Evolutionary conservation across 2,888 invertebrate genomes (phyloP), one percentile per base, ranked within the genome.

Genomic region (Orthosia gothica): DNA sequence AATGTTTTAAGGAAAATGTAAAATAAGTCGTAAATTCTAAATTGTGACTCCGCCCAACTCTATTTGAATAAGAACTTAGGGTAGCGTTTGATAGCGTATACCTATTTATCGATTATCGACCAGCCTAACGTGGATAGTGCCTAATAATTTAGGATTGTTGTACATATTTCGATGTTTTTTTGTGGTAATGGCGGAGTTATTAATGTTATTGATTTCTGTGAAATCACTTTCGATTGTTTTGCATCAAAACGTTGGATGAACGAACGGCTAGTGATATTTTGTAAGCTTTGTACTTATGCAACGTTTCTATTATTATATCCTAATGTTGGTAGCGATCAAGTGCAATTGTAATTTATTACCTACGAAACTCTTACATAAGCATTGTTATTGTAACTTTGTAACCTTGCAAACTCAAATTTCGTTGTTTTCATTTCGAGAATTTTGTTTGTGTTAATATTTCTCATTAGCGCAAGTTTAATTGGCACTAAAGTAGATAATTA

Each of bases 151-250:
- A 23, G 16, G 32, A n/a, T 52, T n/a, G 26, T 57, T 49, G 40
- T 40, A 40, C 7, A 55, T n/a, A 40, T 54, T 23, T 23, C 12
- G n/a, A 15, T 50, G 55, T 26, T 45, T 20, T 15, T 18, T 5
- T 52, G 18, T 32, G 47, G 9, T 50, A 15, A 52, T 20, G 70
- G 79, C 70, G 71, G 75, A 74, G 84, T 65, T 15, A 32, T 52
- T 52, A 54, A 58, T 73, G 54, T 75, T 59, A 72, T 72, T 89
- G 93, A 94, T 95, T 95, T 95, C 95, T 90, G 82, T 92, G 95
- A 95, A 95, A 95, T 95, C 92, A 57, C 64, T 82, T 77, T 82
- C 80, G 74, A 82, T 89, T 93, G 95, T 95, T 95, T 95, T 95
- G 95, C 88, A 95, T 95, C 94, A 95, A 95, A 95, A 95, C 95